Percentiles rank a stretch among this genome's conserved stretches.
Evolutionary conservation across 2,888 invertebrate genomes (phyloP).

Genomic region (Quadriops clusia): DNA sequence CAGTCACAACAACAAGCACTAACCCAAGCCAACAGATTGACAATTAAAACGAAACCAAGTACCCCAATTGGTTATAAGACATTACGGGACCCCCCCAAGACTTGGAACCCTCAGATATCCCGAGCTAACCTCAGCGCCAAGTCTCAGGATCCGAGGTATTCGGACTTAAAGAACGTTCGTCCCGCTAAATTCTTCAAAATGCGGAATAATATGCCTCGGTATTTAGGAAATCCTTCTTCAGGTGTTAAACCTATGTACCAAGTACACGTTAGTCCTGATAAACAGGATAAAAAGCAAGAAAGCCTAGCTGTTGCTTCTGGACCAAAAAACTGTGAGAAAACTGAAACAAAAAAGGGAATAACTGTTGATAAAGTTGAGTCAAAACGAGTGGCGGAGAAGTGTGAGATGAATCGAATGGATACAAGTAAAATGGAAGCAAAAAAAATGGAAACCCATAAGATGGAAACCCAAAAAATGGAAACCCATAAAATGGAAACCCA

Average conservation of each 20-base stretch:
- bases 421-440: too few species aligned
- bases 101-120: conserved; percentile 48
- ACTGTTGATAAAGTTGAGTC: too few species aligned
- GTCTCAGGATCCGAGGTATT: conserved; percentile 17
- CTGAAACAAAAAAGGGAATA: too few species aligned
- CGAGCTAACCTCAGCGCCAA: conserved; percentile 32
- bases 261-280: conserved; percentile 34
- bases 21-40: conserved; percentile 12
- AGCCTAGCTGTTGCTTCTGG: too few species aligned
- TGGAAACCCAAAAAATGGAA: not conserved
- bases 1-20: conserved; percentile 11
- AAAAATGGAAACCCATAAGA: not conserved
- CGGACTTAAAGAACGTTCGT: conserved; percentile 28
- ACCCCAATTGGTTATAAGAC: conserved; percentile 45
- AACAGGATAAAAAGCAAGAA: conserved; percentile 23
- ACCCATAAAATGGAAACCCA: too few species aligned
- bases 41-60: conserved; percentile 26
- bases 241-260: conserved; percentile 50
- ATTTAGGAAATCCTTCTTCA: conserved; percentile 45
- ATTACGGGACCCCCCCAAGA: conserved; percentile 45
- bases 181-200: conserved; percentile 48
- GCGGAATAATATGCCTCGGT: conserved; percentile 43
- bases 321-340: too few species aligned
- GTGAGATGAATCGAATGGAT: conserved; percentile 2
- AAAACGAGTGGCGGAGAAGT: conserved; percentile 6